A percentile compares a stretch with the other conserved stretches of the same genome.
Conservation (phyloP, 2,888 invertebrate genomes). For the Metallyticus violacea region DNA sequence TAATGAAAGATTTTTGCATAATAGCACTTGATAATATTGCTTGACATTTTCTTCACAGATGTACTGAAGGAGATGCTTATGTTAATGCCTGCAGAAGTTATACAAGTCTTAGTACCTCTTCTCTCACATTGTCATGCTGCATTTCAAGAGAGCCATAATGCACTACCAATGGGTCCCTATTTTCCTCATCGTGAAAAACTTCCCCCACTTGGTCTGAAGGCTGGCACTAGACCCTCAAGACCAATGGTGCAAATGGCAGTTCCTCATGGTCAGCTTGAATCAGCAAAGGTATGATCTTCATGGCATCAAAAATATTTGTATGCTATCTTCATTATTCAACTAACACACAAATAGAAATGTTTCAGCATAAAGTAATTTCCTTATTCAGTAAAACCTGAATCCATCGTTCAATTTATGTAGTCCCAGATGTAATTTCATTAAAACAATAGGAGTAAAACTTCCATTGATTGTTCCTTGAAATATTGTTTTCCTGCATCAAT, state of each 20-base stretch:
- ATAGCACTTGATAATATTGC: too few relatives aligned
- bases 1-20: too few relatives aligned
- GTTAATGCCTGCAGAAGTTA: conserved; percentile 74
- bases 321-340: not conserved
- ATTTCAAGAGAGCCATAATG: conserved; percentile 67
- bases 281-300: conserved; percentile 54
- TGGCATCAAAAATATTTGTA: not conserved
- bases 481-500: too few relatives aligned
- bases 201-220: conserved; percentile 55
- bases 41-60: conserved; percentile 48
- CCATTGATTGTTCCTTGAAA: too few relatives aligned
- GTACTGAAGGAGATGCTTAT: conserved; percentile 75
- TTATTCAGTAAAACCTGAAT: too few relatives aligned
- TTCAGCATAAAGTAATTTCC: too few relatives aligned
- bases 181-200: conserved; percentile 66
- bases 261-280: conserved; percentile 70
- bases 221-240: conserved; percentile 65
- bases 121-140: conserved; percentile 80
- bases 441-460: too few relatives aligned
- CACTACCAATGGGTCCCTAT: conserved; percentile 70
- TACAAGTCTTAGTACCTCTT: conserved; percentile 79
- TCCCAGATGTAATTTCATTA: too few relatives aligned
- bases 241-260: conserved; percentile 86
- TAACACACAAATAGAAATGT: not conserved
- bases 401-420: too few relatives aligned